These are phyloP conservation scores for Andrena dorsata DNA, from an alignment of 2,888 invertebrate genomes.

Conservation along the genomic window DNA sequence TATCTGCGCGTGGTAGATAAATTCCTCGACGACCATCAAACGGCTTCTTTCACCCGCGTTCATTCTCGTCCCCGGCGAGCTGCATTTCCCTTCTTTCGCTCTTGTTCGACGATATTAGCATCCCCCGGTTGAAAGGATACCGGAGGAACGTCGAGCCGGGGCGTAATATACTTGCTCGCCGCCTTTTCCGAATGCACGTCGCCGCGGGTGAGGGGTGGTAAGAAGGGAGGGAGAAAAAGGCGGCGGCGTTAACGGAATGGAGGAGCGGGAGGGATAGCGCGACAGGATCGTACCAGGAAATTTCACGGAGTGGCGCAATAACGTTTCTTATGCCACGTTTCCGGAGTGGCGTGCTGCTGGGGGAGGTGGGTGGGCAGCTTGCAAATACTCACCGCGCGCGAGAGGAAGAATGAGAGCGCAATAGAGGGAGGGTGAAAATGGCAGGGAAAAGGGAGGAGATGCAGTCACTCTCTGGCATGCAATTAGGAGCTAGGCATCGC, in stretches of 20 bases:
- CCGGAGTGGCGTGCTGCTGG: conserved; percentile 67
- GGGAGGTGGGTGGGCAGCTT: conserved; percentile 60
- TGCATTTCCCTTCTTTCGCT: conserved; percentile 31
- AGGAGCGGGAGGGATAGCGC: conserved; percentile 44
- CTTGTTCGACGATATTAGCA: conserved; percentile 61
- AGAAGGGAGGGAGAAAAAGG: not conserved
- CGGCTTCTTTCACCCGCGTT: conserved; percentile 5
- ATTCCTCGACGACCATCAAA: conserved; percentile 25
- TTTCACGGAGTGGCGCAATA: conserved; percentile 75
- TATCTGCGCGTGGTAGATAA: conserved; percentile 8
- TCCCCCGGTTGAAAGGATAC: conserved; percentile 59
- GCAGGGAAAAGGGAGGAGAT: conserved; percentile 50
- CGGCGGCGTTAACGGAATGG: conserved; percentile 29
- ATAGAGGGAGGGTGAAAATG: conserved; percentile 37
- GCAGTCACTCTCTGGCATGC: conserved; percentile 75
- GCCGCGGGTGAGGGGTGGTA: conserved; percentile 9
- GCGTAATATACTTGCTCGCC: conserved; percentile 68
- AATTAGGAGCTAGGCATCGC: conserved; percentile 71
- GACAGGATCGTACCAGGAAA: conserved; percentile 70
- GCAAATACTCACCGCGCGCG: conserved; percentile 66
- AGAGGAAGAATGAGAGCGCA: conserved; percentile 40
- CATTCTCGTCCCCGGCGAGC: conserved; percentile 4
- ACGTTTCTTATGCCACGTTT: conserved; percentile 75
- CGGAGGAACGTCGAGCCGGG: conserved; percentile 62
- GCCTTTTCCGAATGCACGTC: conserved; percentile 65